phyloP scores from a whole-genome alignment of 1,140 invertebrate species.

The Leptestheria dahalacensis region DNA sequence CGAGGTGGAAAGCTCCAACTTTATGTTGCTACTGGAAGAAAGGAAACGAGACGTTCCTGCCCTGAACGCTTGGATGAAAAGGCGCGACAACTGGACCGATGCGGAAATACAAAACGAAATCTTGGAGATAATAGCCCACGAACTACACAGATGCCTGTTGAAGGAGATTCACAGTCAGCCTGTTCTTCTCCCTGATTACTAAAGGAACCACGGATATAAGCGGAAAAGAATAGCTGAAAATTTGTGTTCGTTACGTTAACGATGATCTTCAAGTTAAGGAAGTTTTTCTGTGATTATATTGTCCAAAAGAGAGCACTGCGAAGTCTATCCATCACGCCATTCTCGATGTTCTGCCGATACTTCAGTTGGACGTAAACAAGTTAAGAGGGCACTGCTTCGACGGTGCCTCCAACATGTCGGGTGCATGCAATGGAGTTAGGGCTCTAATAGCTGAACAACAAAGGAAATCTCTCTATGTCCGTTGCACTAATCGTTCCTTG shows the following conservation, averaged over 20 bases:
- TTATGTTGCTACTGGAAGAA: neutral
- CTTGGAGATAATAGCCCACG: neutral
- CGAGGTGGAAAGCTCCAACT: neutral
- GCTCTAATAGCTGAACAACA: neutral
- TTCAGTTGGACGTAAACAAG: neutral
- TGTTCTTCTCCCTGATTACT: neutral
- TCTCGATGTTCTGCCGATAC: neutral
- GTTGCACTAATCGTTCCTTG: neutral
- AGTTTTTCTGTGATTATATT: neutral
- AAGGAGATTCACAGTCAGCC: neutral
- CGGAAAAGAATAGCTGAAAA: neutral
- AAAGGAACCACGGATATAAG: neutral
- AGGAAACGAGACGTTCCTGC: neutral
- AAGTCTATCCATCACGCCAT: neutral
- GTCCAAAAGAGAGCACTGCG: neutral
- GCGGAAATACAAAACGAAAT: neutral
- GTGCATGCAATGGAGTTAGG: neutral
- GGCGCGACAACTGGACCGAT: neutral
- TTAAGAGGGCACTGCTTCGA: neutral
- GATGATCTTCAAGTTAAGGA: neutral
- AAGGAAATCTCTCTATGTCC: neutral
- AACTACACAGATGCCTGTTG: neutral
- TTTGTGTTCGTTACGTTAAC: neutral
- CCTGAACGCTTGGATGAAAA: neutral
- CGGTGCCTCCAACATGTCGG: neutral